Percentiles rank a stretch among this genome's conserved stretches.
Conservation (phyloP, 2,888 invertebrate species). For the Rotaria socialis region DNA sequence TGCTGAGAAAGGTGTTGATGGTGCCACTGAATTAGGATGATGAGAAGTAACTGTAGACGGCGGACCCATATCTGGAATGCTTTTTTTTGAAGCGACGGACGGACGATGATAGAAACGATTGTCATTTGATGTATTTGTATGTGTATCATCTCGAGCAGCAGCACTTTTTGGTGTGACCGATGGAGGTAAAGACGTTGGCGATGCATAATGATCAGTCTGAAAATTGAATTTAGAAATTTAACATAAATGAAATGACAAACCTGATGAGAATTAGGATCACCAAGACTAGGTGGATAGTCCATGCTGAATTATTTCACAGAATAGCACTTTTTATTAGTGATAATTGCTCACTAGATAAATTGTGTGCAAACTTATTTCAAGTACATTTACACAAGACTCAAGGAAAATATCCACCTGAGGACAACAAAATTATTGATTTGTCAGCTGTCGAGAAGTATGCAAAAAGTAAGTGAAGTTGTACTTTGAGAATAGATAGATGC, state of each 20-base stretch:
- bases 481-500: background rate
- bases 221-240: background rate
- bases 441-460: background rate
- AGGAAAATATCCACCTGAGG: background rate
- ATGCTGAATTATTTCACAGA: background rate
- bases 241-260: background rate
- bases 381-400: background rate
- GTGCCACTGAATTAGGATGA: background rate
- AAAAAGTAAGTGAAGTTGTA: background rate
- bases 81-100: background rate
- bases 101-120: background rate
- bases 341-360: too few species aligned
- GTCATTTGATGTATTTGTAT: background rate
- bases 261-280: background rate
- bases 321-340: too few species aligned
- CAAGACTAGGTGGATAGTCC: background rate
- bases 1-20: background rate
- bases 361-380: too few species aligned
- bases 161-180: background rate
- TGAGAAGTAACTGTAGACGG: background rate
- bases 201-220: background rate
- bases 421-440: background rate
- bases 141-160: background rate
- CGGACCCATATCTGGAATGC: background rate
- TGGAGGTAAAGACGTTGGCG: background rate